Evolutionary conservation across 2,888 invertebrate species (phyloP), one percentile per base, ranked within the genome.

Genomic region (Epistrophe eligans): DNA sequence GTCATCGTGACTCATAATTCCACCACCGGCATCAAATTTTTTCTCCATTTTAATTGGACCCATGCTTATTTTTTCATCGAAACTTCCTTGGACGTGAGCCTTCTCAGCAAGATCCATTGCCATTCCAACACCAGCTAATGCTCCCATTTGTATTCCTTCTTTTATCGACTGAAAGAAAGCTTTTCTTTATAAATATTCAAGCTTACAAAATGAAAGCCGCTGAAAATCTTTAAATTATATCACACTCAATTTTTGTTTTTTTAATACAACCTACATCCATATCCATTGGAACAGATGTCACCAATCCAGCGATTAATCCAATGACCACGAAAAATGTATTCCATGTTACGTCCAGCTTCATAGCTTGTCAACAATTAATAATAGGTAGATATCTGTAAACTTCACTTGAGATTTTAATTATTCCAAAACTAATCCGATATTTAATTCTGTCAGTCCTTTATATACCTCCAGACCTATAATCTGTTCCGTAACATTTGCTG

Each of bases 11-110:
- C 32, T 5, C 7, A 6, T 32, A 6, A 32, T 6, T 32, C 32
- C 32, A 32, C 6, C 32, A 32, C 7, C 32, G 32, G 7, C 7
- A 7, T 32, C 5, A 5, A 28, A 2, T 9, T 32, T 32, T 15
- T 19, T 38, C n/a, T 70, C 58, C 4, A 52, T 0, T 89, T 3
- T 89, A 1, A 90, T 5, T 60, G 89, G 43, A 81, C 67, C 15
- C 77, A 73, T 32, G 88, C 62, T 32, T 90, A 80, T 0, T 89
- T 89, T 10, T 80, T 48, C 15, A 13, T 67, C 52, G 5, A n/a
- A 5, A 10, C 6, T 62, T 6, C 24, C 70, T 10, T 40, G 17
- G 2, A 19, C 40, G 0, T 72, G 38, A 5, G 28, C 45, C 0
- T 73, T 50, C 2, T 77, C 66, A 7, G 19, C 60, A 0, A 64